Evolutionary conservation across 1,140 invertebrate species (phyloP).

Genomic region (Cardiocondyla obscurior): DNA sequence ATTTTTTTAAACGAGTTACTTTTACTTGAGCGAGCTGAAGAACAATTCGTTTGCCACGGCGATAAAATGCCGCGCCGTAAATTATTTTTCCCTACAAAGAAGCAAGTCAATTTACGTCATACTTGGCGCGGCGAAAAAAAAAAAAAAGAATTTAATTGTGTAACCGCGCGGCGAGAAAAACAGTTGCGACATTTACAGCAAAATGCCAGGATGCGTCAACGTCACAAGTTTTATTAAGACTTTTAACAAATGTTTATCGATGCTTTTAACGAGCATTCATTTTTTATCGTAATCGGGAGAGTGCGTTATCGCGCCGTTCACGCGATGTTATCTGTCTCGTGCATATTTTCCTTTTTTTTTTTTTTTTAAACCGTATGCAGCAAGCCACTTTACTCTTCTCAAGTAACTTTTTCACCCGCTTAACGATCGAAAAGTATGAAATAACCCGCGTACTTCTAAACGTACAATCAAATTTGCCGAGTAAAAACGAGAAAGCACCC

Average conservation of each 20-base stretch:
- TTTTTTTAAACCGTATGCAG: background rate
- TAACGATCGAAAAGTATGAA: background rate
- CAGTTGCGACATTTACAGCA: background rate
- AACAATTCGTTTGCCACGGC: conserved; percentile 1
- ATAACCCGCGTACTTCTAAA: background rate
- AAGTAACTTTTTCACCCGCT: background rate
- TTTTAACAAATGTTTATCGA: background rate
- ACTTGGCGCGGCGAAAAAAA: background rate
- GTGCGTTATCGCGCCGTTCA: conserved; percentile 1
- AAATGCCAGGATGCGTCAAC: conserved; percentile 7
- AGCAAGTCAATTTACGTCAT: conserved; percentile 8
- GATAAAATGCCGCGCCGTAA: background rate
- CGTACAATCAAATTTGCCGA: background rate
- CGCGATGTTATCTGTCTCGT: conserved; percentile 4
- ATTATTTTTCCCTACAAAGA: background rate
- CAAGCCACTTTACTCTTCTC: background rate
- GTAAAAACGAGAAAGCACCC: background rate
- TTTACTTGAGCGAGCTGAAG: background rate
- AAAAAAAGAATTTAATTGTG: too few relatives aligned
- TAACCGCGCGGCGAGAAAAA: conserved; percentile 1
- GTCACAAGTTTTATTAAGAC: background rate
- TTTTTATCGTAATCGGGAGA: background rate
- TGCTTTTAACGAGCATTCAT: background rate
- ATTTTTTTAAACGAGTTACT: conserved; percentile 13
- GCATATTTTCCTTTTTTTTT: too few relatives aligned